Conservation (phyloP, 53 echinoderm and acorn worm species). For the Crossaster papposus region DNA sequence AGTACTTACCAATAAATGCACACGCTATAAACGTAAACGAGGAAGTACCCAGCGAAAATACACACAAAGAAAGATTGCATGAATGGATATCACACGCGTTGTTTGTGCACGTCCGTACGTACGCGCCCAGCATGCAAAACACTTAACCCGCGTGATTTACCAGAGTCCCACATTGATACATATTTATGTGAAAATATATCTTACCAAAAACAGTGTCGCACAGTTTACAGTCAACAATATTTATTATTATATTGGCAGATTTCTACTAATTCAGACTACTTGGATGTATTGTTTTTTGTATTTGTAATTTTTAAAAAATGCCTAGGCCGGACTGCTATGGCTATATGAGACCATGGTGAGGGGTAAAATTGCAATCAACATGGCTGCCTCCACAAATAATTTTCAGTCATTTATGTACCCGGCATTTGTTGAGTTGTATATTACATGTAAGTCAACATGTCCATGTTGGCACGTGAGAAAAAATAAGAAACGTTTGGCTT, state of each 20-base stretch:
- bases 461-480: no score
- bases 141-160: slow-evolving; percentile 48
- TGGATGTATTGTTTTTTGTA: no score
- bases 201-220: background rate
- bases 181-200: background rate
- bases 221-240: background rate
- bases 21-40: background rate
- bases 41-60: background rate
- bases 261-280: no score
- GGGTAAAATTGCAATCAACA: slow-evolving; percentile 23
- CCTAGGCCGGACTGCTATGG: no score
- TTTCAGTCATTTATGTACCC: background rate
- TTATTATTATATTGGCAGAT: background rate
- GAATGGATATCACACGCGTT: background rate
- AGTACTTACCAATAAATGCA: background rate
- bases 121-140: background rate
- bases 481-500: background rate
- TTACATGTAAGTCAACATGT: background rate
- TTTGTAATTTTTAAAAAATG: no score
- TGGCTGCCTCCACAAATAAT: slow-evolving; percentile 51
- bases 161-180: slow-evolving; percentile 4
- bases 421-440: background rate
- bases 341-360: slow-evolving; percentile 2
- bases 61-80: background rate
- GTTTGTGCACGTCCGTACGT: background rate